Base-by-base conservation (phyloP, 2,888 invertebrate genomes). In the Catonia carolina region DNA sequence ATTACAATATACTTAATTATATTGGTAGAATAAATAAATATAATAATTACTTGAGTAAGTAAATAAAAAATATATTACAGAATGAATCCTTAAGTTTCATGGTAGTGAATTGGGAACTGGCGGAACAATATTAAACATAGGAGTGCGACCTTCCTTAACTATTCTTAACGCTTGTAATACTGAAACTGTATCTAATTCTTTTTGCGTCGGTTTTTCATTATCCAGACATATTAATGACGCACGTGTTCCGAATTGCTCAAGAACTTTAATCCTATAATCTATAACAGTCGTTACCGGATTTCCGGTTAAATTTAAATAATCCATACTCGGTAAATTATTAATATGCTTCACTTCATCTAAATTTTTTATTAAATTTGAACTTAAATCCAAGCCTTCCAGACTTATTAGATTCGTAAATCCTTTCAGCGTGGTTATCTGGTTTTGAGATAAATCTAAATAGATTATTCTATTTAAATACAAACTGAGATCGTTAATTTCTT, bases 131-230 rank as follows among this genome's bases (percentile, higher is more conserved):
- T 52, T 53, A 35, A 59, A 82, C 80, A 58, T 75, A 77, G 81
- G 81, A 1, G 78, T 78, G 67, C 81, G 83, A 4, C 84, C 84
- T 69, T 84, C 84, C 64, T 83, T 83, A 0, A 88, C 87, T 47
- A 85, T 81, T 65, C 88, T 81, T 60, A 96, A 76, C 1, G 97
- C 97, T 71, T 92, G 87, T 60, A 95, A 74, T 35, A 97, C 88
- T 36, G 91, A 83, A 0, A 95, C 93, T 2, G 91, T 95, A 68
- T 97, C 96, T 64, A 95, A 71, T 71, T 97, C 97, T 64, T 86
- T 85, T 67, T 87, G 87, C 10, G 89, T 85, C 0, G 93, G 86
- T 63, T 82, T 86, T 68, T 91, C 88, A 69, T 89, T 91, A 69
- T 98, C 97, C 59, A 97, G 73, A 68, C 83, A 85, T 35, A 97